phyloP scores from a whole-genome alignment of 2,113 vertebrate genomes.

The Aplodontia rufa region DNA sequence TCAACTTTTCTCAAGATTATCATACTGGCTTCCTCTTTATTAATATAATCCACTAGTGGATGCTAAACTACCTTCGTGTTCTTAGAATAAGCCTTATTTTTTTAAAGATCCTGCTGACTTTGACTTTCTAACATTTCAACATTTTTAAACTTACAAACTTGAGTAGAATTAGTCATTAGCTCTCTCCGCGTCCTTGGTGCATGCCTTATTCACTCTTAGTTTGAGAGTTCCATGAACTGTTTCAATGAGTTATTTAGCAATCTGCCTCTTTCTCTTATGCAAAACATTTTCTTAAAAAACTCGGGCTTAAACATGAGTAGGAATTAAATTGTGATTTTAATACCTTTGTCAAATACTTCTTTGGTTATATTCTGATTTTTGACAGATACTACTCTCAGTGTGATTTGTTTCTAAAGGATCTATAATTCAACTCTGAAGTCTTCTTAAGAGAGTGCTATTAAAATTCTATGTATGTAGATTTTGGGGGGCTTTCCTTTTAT shows the following conservation, averaged over 20 bases:
- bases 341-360: slow-evolving; percentile 2
- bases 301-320: not conserved
- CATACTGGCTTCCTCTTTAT: not conserved
- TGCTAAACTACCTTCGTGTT: not conserved
- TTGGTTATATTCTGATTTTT: not conserved
- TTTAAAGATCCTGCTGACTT: not conserved
- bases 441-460: not conserved
- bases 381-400: not conserved
- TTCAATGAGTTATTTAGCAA: not conserved
- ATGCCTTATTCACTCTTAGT: not conserved
- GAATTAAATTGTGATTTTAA: not conserved
- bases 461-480: not conserved
- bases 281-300: not conserved
- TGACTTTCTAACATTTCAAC: not conserved
- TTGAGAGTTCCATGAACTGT: not conserved
- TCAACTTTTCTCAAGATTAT: slow-evolving; percentile 26
- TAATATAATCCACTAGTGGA: not conserved
- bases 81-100: not conserved
- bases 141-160: not conserved
- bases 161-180: not conserved
- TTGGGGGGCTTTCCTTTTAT: not conserved
- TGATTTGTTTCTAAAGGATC: slow-evolving; percentile 11
- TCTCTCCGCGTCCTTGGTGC: fast-evolving
- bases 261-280: not conserved
- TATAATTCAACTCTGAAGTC: not conserved